Evolutionary conservation across 2,797 vertebrate genomes (phyloP).

Genomic region (Hippocampus kuda): DNA sequence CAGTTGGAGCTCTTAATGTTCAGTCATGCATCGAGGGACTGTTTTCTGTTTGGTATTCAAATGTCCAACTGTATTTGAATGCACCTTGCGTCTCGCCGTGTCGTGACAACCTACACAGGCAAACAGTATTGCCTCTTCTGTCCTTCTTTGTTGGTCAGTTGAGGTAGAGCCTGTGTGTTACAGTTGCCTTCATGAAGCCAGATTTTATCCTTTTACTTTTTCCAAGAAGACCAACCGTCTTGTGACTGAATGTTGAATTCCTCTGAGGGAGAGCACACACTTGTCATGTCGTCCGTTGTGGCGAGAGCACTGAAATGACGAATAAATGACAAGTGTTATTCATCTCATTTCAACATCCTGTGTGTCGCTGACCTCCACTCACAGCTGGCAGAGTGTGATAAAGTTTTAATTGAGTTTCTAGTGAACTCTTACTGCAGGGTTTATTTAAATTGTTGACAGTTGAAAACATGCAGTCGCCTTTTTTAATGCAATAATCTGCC

Average conservation of each 20-base stretch:
- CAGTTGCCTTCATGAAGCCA: neutral
- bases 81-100: no score
- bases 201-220: neutral
- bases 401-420: slow-evolving; percentile 1
- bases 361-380: neutral
- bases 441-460: neutral
- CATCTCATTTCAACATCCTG: slow-evolving; percentile 1
- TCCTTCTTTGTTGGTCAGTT: no score
- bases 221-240: neutral
- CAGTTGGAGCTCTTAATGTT: no score
- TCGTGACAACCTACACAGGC: no score
- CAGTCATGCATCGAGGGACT: no score
- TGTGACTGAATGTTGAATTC: neutral
- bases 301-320: neutral
- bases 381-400: neutral
- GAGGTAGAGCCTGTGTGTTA: no score
- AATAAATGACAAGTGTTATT: slow-evolving; percentile 3
- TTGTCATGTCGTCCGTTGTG: neutral
- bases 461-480: neutral
- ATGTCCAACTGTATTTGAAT: no score
- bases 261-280: neutral
- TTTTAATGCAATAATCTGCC: neutral
- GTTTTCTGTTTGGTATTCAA: no score
- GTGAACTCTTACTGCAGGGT: neutral
- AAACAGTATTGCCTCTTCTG: no score